Conservation (phyloP, 2,888 invertebrate genomes). For the Palloptera scutellata region DNA sequence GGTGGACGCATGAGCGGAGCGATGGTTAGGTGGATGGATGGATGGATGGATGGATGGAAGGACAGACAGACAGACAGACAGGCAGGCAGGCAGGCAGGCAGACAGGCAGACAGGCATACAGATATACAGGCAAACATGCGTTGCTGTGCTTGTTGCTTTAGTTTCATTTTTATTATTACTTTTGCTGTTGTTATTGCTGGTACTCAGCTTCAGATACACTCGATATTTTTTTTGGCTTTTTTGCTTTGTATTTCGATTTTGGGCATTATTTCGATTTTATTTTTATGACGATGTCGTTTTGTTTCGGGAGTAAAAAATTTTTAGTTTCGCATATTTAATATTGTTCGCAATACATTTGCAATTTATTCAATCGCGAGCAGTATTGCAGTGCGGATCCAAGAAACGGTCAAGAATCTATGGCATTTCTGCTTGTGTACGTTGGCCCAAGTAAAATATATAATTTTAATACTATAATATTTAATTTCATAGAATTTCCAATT, state of each 20-base stretch:
- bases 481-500: no score
- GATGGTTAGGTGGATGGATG: not conserved
- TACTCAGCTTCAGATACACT: not conserved
- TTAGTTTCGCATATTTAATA: slow-evolving; percentile 40
- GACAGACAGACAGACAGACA: no score
- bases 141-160: slow-evolving; percentile 17
- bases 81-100: no score
- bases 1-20: no score
- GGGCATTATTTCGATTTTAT: slow-evolving; percentile 5
- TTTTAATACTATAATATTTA: no score
- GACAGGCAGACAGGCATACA: slow-evolving; percentile 10
- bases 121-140: not conserved
- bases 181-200: slow-evolving; percentile 10
- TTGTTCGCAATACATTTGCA: slow-evolving; percentile 37
- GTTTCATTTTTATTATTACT: slow-evolving; percentile 15
- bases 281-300: not conserved
- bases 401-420: not conserved
- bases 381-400: slow-evolving; percentile 35
- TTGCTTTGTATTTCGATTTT: not conserved
- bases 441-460: slow-evolving; percentile 16
- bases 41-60: not conserved
- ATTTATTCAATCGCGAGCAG: slow-evolving; percentile 40
- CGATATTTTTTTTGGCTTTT: not conserved
- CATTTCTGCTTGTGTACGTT: not conserved
- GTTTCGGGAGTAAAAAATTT: slow-evolving; percentile 14